These are phyloP conservation scores for Caranx melampygus DNA, from an alignment of 2,113 vertebrate species.

Conservation along the genomic window DNA sequence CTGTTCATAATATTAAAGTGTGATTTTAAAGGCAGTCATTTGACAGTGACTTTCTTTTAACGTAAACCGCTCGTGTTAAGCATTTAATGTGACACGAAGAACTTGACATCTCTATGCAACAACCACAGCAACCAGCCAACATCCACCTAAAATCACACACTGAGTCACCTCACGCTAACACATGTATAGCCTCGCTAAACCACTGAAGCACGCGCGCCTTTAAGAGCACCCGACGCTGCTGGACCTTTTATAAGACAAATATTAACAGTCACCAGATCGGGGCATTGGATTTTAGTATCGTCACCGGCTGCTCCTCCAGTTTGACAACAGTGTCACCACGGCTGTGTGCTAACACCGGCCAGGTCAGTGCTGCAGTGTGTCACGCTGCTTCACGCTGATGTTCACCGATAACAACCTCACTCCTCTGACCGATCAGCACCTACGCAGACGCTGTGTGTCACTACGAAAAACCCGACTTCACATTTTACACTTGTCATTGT, in stretches of 20 bases:
- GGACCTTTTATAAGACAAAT: too few relatives aligned
- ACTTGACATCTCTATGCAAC: not conserved
- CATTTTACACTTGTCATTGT: not conserved
- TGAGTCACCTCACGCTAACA: not conserved
- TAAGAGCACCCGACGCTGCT: not conserved
- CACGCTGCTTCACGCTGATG: not conserved
- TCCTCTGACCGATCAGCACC: not conserved
- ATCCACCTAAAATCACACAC: not conserved
- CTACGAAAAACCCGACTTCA: not conserved
- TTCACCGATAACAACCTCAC: not conserved
- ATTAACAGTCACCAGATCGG: too few relatives aligned
- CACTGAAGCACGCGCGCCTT: too few relatives aligned
- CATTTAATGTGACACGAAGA: not conserved
- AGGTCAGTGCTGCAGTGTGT: not conserved
- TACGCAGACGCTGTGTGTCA: not conserved
- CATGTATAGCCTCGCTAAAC: not conserved
- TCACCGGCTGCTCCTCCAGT: not conserved
- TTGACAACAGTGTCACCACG: not conserved
- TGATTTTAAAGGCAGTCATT: too few relatives aligned
- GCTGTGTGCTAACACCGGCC: not conserved
- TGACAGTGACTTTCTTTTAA: too few relatives aligned
- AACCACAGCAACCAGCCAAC: not conserved
- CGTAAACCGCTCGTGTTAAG: not conserved
- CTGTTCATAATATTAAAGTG: too few relatives aligned
- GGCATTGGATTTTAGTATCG: not conserved